phyloP scores from a whole-genome alignment of 2,797 vertebrate species.

The Enteromius viviparus region DNA sequence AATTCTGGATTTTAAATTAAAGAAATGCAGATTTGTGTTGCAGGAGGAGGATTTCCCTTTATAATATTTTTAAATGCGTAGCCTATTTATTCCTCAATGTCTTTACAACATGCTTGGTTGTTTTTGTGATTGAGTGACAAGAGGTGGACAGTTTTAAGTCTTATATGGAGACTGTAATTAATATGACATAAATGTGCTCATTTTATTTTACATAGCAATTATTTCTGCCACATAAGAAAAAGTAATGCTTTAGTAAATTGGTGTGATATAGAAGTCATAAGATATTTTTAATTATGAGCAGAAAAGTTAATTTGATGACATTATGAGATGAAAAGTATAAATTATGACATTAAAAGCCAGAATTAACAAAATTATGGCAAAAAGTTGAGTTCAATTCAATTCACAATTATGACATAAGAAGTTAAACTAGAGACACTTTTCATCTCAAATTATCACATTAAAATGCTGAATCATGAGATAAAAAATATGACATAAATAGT shows the following conservation, averaged over 20 bases:
- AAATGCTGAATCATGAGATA: not conserved
- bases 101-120: not conserved
- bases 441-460: not conserved
- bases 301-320: not conserved
- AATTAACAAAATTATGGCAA: not conserved
- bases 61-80: slow-evolving; percentile 55
- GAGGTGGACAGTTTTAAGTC: not conserved
- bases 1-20: slow-evolving; percentile 76
- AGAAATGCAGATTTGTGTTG: slow-evolving; percentile 70
- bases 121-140: not conserved
- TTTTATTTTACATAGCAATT: not conserved
- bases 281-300: not conserved
- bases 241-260: not conserved
- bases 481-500: not conserved
- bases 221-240: not conserved
- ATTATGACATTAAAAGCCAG: not conserved
- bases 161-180: not conserved
- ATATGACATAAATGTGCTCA: not conserved
- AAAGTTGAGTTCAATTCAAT: not conserved
- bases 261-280: not conserved
- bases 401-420: not conserved
- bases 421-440: not conserved
- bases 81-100: slow-evolving; percentile 34
- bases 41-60: slow-evolving; percentile 26
- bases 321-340: not conserved